Conservation (phyloP, 2,888 invertebrate species). For the Oscheius sp. region DNA sequence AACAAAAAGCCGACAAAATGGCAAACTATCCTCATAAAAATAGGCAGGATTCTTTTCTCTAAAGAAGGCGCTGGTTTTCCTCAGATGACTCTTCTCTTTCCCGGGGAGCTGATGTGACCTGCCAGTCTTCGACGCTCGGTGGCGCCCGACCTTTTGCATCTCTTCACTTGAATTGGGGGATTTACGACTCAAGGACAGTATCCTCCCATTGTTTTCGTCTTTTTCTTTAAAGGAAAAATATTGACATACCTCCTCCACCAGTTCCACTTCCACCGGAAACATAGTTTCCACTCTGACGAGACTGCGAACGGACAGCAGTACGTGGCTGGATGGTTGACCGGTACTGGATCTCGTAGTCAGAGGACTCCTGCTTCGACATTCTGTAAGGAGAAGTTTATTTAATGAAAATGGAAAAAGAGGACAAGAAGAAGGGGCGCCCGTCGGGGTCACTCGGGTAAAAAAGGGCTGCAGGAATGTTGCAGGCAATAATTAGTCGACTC, state of each 20-base stretch:
- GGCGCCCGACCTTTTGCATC: neutral
- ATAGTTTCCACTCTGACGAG: constrained; percentile 65
- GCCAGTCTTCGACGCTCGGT: too few relatives aligned
- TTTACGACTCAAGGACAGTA: too few relatives aligned
- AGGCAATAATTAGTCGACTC: too few relatives aligned
- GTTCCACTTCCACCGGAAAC: constrained; percentile 59
- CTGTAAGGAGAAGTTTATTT: constrained; percentile 14
- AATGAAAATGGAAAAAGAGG: constrained; percentile 22
- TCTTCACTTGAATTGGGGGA: neutral
- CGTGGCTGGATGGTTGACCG: constrained; percentile 72
- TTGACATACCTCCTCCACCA: constrained; percentile 62
- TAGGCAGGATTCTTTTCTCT: too few relatives aligned
- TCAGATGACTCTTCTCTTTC: neutral
- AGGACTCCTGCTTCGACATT: constrained; percentile 49
- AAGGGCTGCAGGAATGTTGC: neutral
- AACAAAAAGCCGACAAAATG: constrained; percentile 21
- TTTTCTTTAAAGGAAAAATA: neutral
- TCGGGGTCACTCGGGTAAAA: neutral
- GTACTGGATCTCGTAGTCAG: constrained; percentile 67
- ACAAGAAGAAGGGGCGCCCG: constrained; percentile 20
- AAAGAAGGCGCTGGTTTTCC: too few relatives aligned
- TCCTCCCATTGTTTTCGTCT: neutral
- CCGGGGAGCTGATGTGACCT: neutral
- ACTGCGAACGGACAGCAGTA: constrained; percentile 63
- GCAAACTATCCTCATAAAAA: neutral